These are phyloP conservation scores for Oxygymnocypris stewartii DNA, from an alignment of 2,113 vertebrate species.

Conservation along the genomic window DNA sequence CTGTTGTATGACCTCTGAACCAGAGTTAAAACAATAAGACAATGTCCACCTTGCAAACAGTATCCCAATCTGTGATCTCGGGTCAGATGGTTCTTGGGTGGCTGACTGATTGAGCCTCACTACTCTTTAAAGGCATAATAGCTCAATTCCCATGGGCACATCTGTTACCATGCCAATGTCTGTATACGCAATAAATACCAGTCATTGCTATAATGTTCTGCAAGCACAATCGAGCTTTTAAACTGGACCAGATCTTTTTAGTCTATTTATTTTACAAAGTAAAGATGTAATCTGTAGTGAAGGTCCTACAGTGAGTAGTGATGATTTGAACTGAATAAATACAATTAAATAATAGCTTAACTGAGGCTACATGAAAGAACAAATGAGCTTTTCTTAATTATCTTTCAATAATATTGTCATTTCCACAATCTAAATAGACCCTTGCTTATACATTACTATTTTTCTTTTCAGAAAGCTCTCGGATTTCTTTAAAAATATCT, in stretches of 20 bases:
- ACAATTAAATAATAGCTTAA: background rate
- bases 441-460: background rate
- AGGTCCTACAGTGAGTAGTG: background rate
- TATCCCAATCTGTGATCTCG: background rate
- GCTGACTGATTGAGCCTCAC: background rate
- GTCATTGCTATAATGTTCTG: background rate
- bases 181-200: conserved; percentile 2
- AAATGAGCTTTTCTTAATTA: background rate
- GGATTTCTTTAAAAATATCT: no score
- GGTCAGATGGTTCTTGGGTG: background rate
- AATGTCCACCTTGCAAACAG: background rate
- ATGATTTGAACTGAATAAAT: background rate
- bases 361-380: background rate
- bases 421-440: background rate
- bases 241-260: background rate
- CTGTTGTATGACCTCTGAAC: conserved; percentile 13
- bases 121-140: background rate
- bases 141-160: conserved; percentile 19
- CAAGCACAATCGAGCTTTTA: background rate
- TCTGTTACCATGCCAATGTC: conserved; percentile 3
- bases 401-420: background rate
- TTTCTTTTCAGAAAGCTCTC: background rate
- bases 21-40: background rate
- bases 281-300: background rate
- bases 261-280: conserved; percentile 1